phyloP scores from a whole-genome alignment of 1,140 invertebrate species.

The Copidosoma floridanum region DNA sequence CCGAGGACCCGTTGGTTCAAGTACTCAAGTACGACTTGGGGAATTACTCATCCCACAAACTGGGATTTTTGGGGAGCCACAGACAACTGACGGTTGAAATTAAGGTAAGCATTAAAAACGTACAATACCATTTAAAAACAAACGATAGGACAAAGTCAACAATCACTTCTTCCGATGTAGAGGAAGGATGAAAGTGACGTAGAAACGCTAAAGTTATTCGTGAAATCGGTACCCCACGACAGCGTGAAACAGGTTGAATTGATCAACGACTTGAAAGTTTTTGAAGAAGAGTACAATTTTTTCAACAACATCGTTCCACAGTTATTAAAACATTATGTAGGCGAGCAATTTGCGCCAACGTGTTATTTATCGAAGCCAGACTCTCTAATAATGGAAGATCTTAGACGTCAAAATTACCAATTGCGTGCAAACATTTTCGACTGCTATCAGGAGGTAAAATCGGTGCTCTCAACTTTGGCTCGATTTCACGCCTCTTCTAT shows the following conservation, averaged over 20 bases:
- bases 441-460: neutral
- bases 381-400: neutral
- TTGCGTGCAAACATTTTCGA: neutral
- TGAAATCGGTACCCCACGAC: constrained; percentile 54
- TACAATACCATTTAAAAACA: no score
- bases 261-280: constrained; percentile 53
- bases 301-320: constrained; percentile 51
- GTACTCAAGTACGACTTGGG: neutral
- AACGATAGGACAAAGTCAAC: no score
- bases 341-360: neutral
- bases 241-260: constrained; percentile 47
- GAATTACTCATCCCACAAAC: neutral
- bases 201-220: constrained; percentile 39
- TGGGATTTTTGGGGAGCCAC: neutral
- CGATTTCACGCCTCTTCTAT: constrained; percentile 2
- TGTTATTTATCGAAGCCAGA: constrained; percentile 1
- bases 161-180: no score
- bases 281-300: constrained; percentile 54
- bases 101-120: neutral
- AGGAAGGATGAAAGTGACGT: no score
- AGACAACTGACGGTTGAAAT: neutral
- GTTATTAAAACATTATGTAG: constrained; percentile 30
- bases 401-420: neutral
- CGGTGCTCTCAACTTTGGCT: neutral
- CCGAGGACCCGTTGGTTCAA: neutral